Evolutionary conservation across 2,113 vertebrate species (phyloP), one percentile per base, ranked within the genome.

Genomic region (Tympanuchus pallidicinctus): DNA sequence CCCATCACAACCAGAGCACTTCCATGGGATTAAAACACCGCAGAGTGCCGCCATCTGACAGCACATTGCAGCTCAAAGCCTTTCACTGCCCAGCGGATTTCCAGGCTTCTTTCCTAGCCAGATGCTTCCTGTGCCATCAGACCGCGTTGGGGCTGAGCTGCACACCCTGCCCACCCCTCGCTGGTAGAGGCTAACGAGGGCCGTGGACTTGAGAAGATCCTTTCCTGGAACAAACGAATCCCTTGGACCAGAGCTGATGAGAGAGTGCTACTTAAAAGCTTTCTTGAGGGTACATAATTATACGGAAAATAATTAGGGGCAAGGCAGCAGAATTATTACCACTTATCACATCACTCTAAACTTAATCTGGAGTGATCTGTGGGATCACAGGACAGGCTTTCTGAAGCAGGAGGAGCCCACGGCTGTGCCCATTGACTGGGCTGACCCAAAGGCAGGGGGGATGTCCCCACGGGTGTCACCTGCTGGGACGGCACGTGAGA

Each of bases 271-370:
- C 88, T 96, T 95, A 94, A 97, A 96, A 96, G 91, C 82, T 96
- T 96, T 96, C 97, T 97, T 30, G 88, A 92, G 96, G 97, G 97
- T 94, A 97, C 60, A 0, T 74, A 94, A 89, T 95, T 95, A 97
- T 93, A 95, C 79, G 47, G 82, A 88, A 97, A 90, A 95, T 97
- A 97, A 97, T 97, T 86, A 97, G 94, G 91, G 88, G 81, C 64
- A 90, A 91, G 63, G 88, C 95, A 81, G 86, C 67, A 28, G 79
- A 94, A 82, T 92, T 96, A 95, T 96, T 97, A 96, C 45, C 75
- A 84, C 93, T 93, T 94, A 96, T 96, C 97, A 94, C 90, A 93
- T 95, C 95, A 87, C 61, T 94, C 74, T 84, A 69, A 89, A 87
- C 59, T 80, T 97, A 96, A 97, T 96, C 76, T 61, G 48, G 79